phyloP scores from a whole-genome alignment of 2,113 vertebrate genomes.

The Tachuris rubrigastra region DNA sequence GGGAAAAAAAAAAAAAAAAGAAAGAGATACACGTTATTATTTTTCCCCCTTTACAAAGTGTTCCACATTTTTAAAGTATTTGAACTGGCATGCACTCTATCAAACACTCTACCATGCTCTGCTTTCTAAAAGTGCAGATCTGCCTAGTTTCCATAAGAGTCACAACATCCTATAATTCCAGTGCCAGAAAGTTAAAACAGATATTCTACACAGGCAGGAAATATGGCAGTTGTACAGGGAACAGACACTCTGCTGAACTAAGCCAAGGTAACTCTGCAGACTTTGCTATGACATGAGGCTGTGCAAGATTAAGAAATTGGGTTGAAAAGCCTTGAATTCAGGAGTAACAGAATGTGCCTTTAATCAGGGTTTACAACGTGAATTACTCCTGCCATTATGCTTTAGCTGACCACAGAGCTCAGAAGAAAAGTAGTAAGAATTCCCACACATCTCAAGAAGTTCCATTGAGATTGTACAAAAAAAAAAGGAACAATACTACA shows the following conservation, averaged over 20 bases:
- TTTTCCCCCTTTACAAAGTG: neutral
- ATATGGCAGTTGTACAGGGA: neutral
- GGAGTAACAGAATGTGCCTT: neutral
- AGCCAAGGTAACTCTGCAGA: neutral
- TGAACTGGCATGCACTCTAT: neutral
- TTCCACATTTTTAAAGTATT: neutral
- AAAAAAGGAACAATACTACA: neutral
- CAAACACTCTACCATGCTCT: neutral
- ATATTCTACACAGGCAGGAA: neutral
- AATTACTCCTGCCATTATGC: neutral
- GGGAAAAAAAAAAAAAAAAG: neutral
- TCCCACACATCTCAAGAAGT: rapidly evolving
- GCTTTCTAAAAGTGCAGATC: neutral
- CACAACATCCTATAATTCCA: neutral
- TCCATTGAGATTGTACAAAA: neutral
- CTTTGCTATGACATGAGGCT: neutral
- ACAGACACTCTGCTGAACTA: neutral
- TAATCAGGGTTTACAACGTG: neutral
- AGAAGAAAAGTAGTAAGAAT: neutral
- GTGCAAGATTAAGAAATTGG: neutral
- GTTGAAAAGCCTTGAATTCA: neutral
- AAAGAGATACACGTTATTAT: neutral
- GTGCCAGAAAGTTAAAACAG: neutral
- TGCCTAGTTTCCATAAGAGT: neutral
- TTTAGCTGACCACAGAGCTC: neutral